Evolutionary conservation across 1,140 invertebrate species (phyloP).

Genomic region (Leptopilina clavipes): DNA sequence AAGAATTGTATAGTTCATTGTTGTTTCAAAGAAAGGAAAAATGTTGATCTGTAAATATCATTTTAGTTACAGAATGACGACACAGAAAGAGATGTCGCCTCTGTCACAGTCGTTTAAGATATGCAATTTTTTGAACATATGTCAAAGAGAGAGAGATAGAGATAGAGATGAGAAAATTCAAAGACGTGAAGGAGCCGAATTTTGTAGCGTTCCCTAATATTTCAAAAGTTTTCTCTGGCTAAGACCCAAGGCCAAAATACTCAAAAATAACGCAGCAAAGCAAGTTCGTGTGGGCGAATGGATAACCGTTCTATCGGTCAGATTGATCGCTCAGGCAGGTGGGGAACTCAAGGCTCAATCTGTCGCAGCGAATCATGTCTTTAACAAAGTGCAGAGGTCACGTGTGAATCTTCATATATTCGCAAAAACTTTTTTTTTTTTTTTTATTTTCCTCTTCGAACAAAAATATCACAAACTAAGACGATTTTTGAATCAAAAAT

Average conservation of each 20-base stretch:
- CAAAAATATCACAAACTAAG: too few relatives aligned
- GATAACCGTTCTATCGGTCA: slow-evolving; percentile 54
- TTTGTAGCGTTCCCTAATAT: slow-evolving; percentile 54
- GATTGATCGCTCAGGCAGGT: slow-evolving; percentile 55
- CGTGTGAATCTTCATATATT: not conserved
- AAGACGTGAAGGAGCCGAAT: slow-evolving; percentile 44
- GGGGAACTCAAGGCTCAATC: slow-evolving; percentile 41
- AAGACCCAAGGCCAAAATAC: slow-evolving; percentile 65
- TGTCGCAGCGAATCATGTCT: slow-evolving; percentile 2
- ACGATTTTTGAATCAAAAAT: too few relatives aligned
- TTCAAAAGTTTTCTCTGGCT: slow-evolving; percentile 69
- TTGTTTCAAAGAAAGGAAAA: too few relatives aligned
- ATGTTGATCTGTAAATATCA: too few relatives aligned
- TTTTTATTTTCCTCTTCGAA: too few relatives aligned
- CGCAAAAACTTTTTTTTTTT: not conserved
- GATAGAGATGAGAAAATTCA: not conserved
- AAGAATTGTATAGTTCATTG: not conserved
- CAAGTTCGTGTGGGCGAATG: slow-evolving; percentile 64
- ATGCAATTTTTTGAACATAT: not conserved
- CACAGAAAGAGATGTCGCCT: not conserved
- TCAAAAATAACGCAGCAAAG: slow-evolving; percentile 64
- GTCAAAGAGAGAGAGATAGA: not conserved
- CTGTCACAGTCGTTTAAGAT: slow-evolving; percentile 5
- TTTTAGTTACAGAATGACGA: not conserved
- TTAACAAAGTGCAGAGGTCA: not conserved